Percentiles rank a stretch among this genome's conserved stretches.
Evolutionary conservation across 2,888 invertebrate species (phyloP).

Genomic region (Spisula solida): DNA sequence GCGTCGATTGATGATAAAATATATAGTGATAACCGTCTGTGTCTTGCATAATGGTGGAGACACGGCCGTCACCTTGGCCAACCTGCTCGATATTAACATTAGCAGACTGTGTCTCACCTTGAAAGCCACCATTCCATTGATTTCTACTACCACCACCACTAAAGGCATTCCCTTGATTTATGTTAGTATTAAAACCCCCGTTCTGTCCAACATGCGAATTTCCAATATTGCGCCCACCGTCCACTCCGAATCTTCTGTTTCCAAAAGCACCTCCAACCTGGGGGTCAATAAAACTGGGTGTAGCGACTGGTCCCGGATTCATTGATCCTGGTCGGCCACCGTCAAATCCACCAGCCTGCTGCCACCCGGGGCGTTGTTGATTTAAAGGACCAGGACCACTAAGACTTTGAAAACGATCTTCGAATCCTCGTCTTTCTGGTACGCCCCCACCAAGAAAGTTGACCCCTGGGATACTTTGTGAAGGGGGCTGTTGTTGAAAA

Average conservation of each 20-base stretch:
- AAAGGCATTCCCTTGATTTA: conserved; percentile 4
- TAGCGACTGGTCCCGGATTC: not conserved
- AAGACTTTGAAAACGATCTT: conserved; percentile 26
- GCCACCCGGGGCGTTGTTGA: conserved; percentile 23
- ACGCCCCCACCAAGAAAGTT: conserved; percentile 29
- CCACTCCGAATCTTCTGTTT: conserved; percentile 16
- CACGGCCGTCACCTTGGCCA: conserved; percentile 37
- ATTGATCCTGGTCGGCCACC: not conserved
- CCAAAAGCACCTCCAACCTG: not conserved
- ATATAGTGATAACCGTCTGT: conserved; percentile 34
- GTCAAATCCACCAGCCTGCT: not conserved
- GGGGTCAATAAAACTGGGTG: conserved; percentile 6
- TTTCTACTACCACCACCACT: conserved; percentile 38
- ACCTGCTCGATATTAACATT: not conserved
- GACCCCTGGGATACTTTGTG: conserved; percentile 36
- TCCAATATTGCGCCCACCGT: conserved; percentile 39
- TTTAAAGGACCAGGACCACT: not conserved
- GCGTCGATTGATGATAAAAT: conserved; percentile 30
- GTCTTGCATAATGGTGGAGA: conserved; percentile 40
- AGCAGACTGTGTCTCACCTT: conserved; percentile 37
- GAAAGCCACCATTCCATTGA: conserved; percentile 8
- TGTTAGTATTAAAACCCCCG: not conserved
- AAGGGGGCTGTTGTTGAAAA: not conserved
- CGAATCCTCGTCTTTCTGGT: conserved; percentile 26
- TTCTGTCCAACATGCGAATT: not conserved